Percentiles rank a stretch among this genome's conserved stretches.
Conservation (phyloP, 2,888 invertebrate species). For the Drosophila mercatorum region DNA sequence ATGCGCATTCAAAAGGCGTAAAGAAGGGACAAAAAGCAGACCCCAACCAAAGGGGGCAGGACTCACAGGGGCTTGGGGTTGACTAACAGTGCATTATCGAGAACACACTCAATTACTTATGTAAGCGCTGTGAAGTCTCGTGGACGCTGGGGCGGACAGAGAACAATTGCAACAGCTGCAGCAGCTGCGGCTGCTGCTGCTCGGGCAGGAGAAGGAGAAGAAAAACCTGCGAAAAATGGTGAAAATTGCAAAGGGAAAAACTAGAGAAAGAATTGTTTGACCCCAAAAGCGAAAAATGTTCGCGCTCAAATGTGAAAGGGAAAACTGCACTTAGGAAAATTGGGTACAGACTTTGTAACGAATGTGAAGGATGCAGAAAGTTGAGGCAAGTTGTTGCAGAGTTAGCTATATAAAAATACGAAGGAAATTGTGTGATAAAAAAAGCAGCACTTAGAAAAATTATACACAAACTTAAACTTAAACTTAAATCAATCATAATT, state of each 20-base stretch:
- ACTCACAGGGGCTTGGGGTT: background rate
- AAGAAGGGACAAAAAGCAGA: conserved; percentile 16
- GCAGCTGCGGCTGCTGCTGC: conserved; percentile 39
- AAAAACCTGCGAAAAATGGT: conserved; percentile 56
- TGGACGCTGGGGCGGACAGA: conserved; percentile 7
- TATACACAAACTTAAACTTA: no score
- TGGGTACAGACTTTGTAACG: background rate
- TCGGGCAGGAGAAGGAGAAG: background rate
- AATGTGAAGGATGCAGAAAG: background rate
- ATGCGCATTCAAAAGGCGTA: conserved; percentile 18
- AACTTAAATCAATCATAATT: no score
- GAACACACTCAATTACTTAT: conserved; percentile 80
- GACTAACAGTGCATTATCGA: conserved; percentile 68
- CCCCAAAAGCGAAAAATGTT: conserved; percentile 47
- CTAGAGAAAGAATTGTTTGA: conserved; percentile 49
- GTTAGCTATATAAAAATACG: no score
- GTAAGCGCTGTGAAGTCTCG: conserved; percentile 56
- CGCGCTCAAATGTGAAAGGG: conserved; percentile 15
- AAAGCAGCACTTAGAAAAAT: no score
- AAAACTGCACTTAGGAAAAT: conserved; percentile 12
- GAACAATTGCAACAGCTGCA: conserved; percentile 70
- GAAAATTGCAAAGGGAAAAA: conserved; percentile 45
- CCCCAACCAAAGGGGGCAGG: conserved; percentile 48
- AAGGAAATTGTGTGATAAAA: no score
- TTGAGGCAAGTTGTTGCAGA: no score